Percentiles rank a stretch among this genome's conserved stretches.
phyloP scores from a whole-genome alignment of 37 sponge, comb jelly and placozoan species.

The Crambe crambe region DNA sequence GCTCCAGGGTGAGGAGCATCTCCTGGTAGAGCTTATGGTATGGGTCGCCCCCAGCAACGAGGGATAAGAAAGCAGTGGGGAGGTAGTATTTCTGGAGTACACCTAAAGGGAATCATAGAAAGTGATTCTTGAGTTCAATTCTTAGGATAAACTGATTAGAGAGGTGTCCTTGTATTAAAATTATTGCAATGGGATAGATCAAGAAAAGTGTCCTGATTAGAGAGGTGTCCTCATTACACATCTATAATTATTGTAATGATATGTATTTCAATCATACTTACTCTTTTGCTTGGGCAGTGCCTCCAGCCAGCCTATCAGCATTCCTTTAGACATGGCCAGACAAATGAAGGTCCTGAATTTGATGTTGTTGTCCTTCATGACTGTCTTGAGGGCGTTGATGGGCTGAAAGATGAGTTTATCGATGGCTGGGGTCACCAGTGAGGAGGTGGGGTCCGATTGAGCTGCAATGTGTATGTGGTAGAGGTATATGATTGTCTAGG shows the following conservation, averaged over 20 bases:
- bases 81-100: constrained; percentile 69
- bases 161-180: too few species aligned
- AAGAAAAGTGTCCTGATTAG: too few species aligned
- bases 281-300: constrained; percentile 45
- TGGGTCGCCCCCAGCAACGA: neutral
- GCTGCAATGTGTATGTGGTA: too few species aligned
- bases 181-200: too few species aligned
- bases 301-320: constrained; percentile 42
- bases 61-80: constrained; percentile 46
- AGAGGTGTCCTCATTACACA: too few species aligned
- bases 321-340: constrained; percentile 41
- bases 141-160: too few species aligned
- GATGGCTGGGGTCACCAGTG: constrained; percentile 12
- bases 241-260: too few species aligned
- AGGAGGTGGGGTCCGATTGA: constrained; percentile 10
- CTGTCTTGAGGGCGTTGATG: constrained; percentile 26
- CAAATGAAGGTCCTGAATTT: constrained; percentile 71
- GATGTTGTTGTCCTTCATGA: constrained; percentile 62
- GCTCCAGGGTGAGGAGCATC: constrained; percentile 62
- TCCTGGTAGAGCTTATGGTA: constrained; percentile 53
- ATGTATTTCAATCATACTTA: too few species aligned
- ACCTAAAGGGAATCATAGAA: constrained; percentile 27
- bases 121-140: too few species aligned
- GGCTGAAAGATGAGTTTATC: constrained; percentile 48
- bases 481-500: too few species aligned